Evolutionary conservation across 2,113 vertebrate genomes (phyloP).

Genomic region (Gorsachius goisagi): DNA sequence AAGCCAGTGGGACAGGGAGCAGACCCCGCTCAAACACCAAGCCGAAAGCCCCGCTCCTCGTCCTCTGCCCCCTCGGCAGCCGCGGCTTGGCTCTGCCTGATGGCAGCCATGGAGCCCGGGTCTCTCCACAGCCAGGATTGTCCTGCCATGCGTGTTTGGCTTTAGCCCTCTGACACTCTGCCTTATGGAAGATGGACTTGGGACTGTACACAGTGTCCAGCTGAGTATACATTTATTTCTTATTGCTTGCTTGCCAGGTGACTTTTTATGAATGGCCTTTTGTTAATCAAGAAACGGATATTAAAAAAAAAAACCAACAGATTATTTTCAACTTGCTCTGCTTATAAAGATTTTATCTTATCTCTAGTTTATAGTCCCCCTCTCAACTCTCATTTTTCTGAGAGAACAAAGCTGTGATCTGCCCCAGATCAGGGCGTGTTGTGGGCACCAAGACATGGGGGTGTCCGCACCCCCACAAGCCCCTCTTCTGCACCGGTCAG

Average conservation of each 20-base stretch:
- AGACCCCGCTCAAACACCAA: background rate
- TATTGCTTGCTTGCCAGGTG: background rate
- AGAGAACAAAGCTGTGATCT: background rate
- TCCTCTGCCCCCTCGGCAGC: background rate
- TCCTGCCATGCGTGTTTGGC: accelerated
- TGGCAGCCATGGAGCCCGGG: accelerated
- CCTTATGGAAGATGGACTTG: accelerated
- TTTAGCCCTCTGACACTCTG: background rate
- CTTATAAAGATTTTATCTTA: background rate
- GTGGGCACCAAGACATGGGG: accelerated
- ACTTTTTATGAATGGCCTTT: background rate
- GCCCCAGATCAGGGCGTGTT: background rate
- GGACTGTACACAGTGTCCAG: background rate
- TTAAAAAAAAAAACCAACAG: background rate
- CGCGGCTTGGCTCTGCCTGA: accelerated
- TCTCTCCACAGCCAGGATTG: background rate
- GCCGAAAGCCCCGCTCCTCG: accelerated
- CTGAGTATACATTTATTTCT: background rate
- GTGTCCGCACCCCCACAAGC: background rate
- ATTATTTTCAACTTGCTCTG: background rate
- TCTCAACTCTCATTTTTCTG: background rate
- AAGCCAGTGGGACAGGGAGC: background rate
- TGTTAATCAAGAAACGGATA: background rate
- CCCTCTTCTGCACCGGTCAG: background rate
- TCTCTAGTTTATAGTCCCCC: background rate